A percentile compares a stretch with the other conserved stretches of the same genome.
Evolutionary conservation across 2,888 invertebrate species (phyloP).

Genomic region (Campoletis raptor): DNA sequence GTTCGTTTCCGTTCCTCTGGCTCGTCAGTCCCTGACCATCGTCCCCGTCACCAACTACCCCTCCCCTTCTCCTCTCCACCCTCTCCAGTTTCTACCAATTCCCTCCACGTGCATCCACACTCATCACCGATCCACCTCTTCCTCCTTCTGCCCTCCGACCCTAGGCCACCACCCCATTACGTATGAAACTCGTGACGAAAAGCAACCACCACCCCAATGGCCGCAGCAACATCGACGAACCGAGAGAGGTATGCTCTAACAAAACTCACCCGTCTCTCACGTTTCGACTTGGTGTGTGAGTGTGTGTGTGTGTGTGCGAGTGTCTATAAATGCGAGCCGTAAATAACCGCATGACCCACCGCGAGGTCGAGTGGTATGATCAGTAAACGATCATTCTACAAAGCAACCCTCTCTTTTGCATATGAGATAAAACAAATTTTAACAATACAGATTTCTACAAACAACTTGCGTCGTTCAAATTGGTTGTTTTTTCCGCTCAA

Average conservation of each 20-base stretch:
- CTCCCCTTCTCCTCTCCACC: conserved; percentile 48
- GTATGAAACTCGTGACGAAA: conserved; percentile 58
- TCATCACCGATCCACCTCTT: conserved; percentile 40
- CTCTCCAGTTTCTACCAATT: conserved; percentile 37
- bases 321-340: conserved; percentile 70
- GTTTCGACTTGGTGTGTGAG: neutral
- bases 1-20: conserved; percentile 33
- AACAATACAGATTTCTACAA: neutral
- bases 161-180: conserved; percentile 61
- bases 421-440: neutral
- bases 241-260: neutral
- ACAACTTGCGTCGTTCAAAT: neutral
- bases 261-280: conserved; percentile 16
- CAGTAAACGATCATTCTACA: neutral
- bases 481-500: neutral
- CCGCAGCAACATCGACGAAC: conserved; percentile 46
- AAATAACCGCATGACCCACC: conserved; percentile 83
- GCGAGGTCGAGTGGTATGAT: conserved; percentile 72
- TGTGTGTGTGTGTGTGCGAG: neutral
- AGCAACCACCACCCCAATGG: conserved; percentile 46
- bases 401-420: neutral
- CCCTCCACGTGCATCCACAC: conserved; percentile 63
- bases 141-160: conserved; percentile 59
- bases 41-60: conserved; percentile 51
- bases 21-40: conserved; percentile 44